These are phyloP conservation scores for Plebejus anna DNA, from an alignment of 2,888 invertebrate species.

Conservation along the genomic window DNA sequence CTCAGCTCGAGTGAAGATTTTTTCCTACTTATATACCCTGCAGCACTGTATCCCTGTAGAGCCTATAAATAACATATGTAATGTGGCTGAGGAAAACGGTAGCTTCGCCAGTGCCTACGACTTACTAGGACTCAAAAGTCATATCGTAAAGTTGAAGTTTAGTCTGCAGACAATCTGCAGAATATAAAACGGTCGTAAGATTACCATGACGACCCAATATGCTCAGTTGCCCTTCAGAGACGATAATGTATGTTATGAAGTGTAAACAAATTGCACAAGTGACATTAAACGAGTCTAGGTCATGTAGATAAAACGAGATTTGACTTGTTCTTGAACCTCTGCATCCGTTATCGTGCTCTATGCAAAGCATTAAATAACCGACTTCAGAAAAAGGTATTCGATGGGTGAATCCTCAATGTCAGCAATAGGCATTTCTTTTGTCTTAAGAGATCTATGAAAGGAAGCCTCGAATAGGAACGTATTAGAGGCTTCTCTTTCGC, in stretches of 20 bases:
- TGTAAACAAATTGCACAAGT: constrained; percentile 46
- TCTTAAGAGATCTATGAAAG: too few species aligned
- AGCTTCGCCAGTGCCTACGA: background rate
- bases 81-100: background rate
- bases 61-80: too few species aligned
- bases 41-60: too few species aligned
- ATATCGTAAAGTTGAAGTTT: background rate
- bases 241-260: constrained; percentile 15
- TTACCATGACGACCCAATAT: background rate
- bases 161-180: background rate
- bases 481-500: too few species aligned
- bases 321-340: constrained; percentile 46
- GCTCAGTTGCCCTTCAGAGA: constrained; percentile 22
- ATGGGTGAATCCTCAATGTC: background rate
- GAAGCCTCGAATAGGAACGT: too few species aligned
- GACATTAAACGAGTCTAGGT: constrained; percentile 58
- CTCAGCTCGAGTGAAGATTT: too few species aligned
- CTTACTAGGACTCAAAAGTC: background rate
- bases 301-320: constrained; percentile 49
- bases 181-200: background rate
- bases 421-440: background rate
- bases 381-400: background rate
- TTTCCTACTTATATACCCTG: too few species aligned
- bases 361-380: constrained; percentile 14
- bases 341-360: constrained; percentile 33